Conservation (phyloP, 2,888 invertebrate genomes). For the Epistrophella euchroma region DNA sequence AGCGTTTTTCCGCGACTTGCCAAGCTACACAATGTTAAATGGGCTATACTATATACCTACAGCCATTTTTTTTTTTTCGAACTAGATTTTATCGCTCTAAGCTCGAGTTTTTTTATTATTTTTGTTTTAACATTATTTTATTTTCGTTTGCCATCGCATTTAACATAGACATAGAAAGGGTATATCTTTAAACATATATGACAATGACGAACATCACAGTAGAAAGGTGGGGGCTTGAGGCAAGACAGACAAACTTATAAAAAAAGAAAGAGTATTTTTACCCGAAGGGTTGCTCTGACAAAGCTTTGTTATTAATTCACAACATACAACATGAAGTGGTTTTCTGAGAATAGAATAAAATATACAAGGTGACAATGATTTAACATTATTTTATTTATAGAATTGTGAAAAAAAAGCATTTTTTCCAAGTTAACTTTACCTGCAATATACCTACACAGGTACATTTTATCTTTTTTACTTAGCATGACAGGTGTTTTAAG, state of each 20-base stretch:
- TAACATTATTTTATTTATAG: neutral
- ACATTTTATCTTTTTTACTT: no score
- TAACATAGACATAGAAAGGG: slow-evolving; percentile 7
- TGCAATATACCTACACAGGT: no score
- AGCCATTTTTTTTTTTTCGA: slow-evolving; percentile 28
- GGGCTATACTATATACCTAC: slow-evolving; percentile 30
- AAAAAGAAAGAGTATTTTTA: neutral
- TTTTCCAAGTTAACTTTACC: neutral
- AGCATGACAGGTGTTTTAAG: no score
- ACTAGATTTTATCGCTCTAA: slow-evolving; percentile 30
- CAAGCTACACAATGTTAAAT: slow-evolving; percentile 58
- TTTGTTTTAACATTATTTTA: slow-evolving; percentile 26
- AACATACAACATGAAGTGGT: slow-evolving; percentile 13
- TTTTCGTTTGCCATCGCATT: slow-evolving; percentile 7
- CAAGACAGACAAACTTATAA: slow-evolving; percentile 3
- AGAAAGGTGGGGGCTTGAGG: slow-evolving; percentile 6
- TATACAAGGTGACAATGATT: slow-evolving; percentile 9
- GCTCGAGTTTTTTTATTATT: slow-evolving; percentile 28
- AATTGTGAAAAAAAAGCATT: neutral
- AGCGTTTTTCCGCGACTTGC: slow-evolving; percentile 66
- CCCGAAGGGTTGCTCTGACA: slow-evolving; percentile 3
- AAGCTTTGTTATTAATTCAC: slow-evolving; percentile 8
- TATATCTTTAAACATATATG: neutral
- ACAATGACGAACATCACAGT: neutral
- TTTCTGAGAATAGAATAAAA: slow-evolving; percentile 8